phyloP scores from a whole-genome alignment of 2,888 invertebrate species.

The Drosophila suboccidentalis region DNA sequence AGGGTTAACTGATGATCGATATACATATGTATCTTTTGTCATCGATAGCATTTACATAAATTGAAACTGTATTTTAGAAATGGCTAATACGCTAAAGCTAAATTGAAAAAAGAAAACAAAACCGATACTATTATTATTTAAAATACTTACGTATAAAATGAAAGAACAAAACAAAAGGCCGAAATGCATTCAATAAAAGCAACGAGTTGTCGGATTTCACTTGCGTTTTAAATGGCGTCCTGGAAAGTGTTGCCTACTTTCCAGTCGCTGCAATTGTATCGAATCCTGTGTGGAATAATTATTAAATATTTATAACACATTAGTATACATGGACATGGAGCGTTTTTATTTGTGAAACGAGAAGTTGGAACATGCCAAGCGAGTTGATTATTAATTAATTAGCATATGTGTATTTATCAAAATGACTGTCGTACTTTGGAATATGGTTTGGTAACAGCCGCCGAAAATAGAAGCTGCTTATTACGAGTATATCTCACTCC shows the following conservation, averaged over 20 bases:
- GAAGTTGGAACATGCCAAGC: conserved; percentile 32
- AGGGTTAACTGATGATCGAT: conserved; percentile 39
- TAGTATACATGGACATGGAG: conserved; percentile 28
- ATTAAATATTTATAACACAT: neutral
- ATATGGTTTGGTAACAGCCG: conserved; percentile 31
- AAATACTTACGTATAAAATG: conserved; percentile 44
- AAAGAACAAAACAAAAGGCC: conserved; percentile 40
- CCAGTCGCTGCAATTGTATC: neutral
- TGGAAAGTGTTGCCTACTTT: conserved; percentile 15
- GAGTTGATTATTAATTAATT: conserved; percentile 17
- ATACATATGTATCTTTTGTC: conserved; percentile 28
- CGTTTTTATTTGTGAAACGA: conserved; percentile 43
- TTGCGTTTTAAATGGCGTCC: neutral
- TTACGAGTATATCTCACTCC: conserved; percentile 23
- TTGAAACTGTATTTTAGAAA: conserved; percentile 50
- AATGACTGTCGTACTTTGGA: conserved; percentile 53
- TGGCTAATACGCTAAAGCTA: conserved; percentile 27
- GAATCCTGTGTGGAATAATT: neutral
- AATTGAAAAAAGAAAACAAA: conserved; percentile 15
- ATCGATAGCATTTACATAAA: conserved; percentile 56
- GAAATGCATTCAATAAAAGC: conserved; percentile 61
- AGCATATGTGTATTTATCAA: conserved; percentile 20
- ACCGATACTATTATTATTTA: conserved; percentile 47
- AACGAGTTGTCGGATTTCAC: conserved; percentile 29
- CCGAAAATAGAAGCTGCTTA: neutral